These are phyloP conservation scores for Megaceryle torquata DNA, from an alignment of 2,113 vertebrate genomes.

Conservation along the genomic window DNA sequence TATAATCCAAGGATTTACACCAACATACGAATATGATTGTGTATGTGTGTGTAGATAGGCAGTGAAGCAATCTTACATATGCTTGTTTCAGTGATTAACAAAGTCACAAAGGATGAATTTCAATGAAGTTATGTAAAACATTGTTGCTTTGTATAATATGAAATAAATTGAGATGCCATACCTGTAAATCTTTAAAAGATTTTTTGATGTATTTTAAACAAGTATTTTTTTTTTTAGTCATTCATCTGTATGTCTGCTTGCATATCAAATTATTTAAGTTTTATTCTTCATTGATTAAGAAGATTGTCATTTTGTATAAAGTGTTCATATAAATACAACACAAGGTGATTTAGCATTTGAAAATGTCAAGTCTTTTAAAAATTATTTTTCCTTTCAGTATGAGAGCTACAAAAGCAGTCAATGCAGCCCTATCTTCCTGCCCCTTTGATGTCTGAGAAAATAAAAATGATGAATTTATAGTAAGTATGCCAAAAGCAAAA, in stretches of 20 bases:
- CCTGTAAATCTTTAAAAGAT: background rate
- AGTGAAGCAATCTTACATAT: background rate
- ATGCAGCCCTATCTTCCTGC: background rate
- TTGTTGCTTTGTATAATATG: background rate
- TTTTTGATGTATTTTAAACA: background rate
- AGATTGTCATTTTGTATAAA: background rate
- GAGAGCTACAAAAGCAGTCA: background rate
- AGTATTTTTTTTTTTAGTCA: background rate
- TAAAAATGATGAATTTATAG: background rate
- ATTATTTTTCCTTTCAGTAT: background rate
- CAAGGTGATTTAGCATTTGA: background rate
- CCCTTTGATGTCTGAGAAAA: background rate
- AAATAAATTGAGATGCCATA: background rate
- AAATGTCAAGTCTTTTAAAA: background rate
- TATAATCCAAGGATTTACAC: background rate
- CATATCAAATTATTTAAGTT: background rate
- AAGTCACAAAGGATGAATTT: background rate
- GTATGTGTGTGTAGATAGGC: background rate
- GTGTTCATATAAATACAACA: background rate
- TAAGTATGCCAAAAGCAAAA: background rate
- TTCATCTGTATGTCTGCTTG: accelerated
- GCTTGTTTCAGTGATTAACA: background rate
- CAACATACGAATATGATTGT: background rate
- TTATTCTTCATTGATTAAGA: background rate
- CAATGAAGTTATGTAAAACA: background rate